A percentile compares a stretch with the other conserved stretches of the same genome.
phyloP scores from a whole-genome alignment of 2,113 vertebrate genomes.

The Antechinus stuartii region DNA sequence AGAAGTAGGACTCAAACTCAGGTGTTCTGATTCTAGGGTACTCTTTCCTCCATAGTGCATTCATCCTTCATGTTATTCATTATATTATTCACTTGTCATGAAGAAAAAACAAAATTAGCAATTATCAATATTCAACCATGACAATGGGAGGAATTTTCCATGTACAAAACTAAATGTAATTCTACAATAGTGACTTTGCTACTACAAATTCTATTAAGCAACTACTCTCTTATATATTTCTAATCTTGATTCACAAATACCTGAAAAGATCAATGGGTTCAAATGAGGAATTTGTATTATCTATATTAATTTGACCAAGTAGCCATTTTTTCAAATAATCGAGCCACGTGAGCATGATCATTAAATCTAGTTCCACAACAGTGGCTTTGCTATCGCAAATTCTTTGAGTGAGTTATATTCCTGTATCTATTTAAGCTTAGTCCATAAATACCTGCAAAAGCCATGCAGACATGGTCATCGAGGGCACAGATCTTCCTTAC shows the following conservation, averaged over 20 bases:
- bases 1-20: background rate
- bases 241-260: background rate
- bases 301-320: background rate
- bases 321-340: background rate
- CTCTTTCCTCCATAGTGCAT: background rate
- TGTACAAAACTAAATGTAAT: background rate
- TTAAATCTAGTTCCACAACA: background rate
- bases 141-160: background rate
- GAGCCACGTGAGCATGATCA: background rate
- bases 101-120: background rate
- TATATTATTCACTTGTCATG: background rate
- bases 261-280: background rate
- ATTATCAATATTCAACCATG: background rate
- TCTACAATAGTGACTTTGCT: background rate
- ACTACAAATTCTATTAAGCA: background rate
- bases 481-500: conserved; percentile 89
- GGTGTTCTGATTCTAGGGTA: background rate
- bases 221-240: background rate
- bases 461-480: conserved; percentile 91
- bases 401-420: background rate
- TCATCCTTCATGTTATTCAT: background rate
- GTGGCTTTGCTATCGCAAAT: background rate
- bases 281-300: background rate
- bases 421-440: background rate
- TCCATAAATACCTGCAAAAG: conserved; percentile 86